phyloP scores from a whole-genome alignment of 2,113 vertebrate genomes.

The Rhegmatorhina hoffmannsi region DNA sequence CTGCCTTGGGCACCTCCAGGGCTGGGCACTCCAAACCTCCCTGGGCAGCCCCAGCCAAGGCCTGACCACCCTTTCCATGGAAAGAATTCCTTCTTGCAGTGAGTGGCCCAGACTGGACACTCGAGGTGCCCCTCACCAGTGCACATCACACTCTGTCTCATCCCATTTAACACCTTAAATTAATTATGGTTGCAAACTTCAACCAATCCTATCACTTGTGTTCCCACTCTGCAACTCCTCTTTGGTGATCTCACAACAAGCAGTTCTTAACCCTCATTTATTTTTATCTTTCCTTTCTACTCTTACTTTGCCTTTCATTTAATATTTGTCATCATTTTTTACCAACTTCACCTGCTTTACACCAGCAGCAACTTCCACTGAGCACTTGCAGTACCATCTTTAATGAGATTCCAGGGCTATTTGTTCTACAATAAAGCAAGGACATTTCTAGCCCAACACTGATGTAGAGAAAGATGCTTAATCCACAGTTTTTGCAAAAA shows the following conservation, averaged over 20 bases:
- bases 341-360: neutral
- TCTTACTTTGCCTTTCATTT: neutral
- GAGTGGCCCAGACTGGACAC: neutral
- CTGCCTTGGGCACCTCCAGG: no score
- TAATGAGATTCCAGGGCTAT: constrained; percentile 7
- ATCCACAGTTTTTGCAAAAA: constrained; percentile 38
- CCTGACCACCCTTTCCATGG: no score
- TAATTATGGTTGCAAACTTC: neutral
- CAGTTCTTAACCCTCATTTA: neutral
- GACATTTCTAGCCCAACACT: neutral
- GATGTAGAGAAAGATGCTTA: constrained; percentile 17
- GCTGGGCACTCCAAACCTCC: no score
- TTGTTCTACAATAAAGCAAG: constrained; percentile 27
- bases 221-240: neutral
- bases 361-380: neutral
- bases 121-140: neutral
- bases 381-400: neutral
- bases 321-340: neutral
- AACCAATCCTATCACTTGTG: fast-evolving
- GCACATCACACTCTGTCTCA: neutral
- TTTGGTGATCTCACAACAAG: neutral
- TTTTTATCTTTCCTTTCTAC: neutral
- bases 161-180: neutral
- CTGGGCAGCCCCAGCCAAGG: no score
- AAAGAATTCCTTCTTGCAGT: neutral